A percentile compares a stretch with the other conserved stretches of the same genome.
phyloP scores from a whole-genome alignment of 2,888 invertebrate genomes.

The Apamea sordens region DNA sequence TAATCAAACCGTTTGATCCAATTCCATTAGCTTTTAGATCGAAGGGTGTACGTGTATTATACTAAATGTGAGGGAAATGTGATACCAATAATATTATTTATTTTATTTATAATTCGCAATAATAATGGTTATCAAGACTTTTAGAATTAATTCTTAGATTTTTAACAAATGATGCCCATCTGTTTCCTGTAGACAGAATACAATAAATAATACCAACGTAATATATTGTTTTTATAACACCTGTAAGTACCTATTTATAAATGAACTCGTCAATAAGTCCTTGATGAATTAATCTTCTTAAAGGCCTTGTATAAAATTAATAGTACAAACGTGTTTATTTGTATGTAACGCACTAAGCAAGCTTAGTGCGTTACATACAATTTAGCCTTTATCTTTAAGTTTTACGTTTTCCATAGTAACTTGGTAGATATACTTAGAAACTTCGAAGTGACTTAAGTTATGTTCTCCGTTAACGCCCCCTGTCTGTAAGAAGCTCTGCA shows the following conservation, averaged over 20 bases:
- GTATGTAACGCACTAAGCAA: too few species aligned
- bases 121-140: conserved; percentile 55
- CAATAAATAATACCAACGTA: conserved; percentile 50
- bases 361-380: not conserved
- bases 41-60: conserved; percentile 53
- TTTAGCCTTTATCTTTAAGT: not conserved
- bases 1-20: conserved; percentile 59
- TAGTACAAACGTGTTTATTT: not conserved
- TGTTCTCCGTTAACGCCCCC: not conserved
- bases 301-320: not conserved
- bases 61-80: conserved; percentile 57
- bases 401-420: not conserved
- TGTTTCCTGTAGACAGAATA: conserved; percentile 54
- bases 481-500: not conserved
- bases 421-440: not conserved
- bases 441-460: conserved; percentile 1
- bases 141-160: conserved; percentile 55
- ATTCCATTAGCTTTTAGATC: conserved; percentile 47
- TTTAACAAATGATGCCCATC: conserved; percentile 50
- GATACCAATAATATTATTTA: conserved; percentile 63
- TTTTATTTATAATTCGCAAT: conserved; percentile 58
- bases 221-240: conserved; percentile 17
- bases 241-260: conserved; percentile 1
- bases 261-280: not conserved
- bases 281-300: not conserved